Evolutionary conservation across 1,140 invertebrate species (phyloP).

Genomic region (Archivesica marissinica): DNA sequence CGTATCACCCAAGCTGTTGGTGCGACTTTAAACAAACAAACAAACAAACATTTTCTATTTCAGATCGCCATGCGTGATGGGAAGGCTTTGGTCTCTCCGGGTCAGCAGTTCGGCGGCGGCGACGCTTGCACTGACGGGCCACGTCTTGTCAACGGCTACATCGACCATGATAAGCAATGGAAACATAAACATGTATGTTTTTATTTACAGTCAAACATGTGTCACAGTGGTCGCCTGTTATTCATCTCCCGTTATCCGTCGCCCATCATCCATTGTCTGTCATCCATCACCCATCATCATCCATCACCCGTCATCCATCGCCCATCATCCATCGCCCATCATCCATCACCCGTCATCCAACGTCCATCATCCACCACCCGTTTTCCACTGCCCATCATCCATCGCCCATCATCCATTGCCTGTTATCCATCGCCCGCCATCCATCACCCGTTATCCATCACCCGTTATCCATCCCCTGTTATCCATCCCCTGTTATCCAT

Average conservation of each 20-base stretch:
- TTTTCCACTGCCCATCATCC: no score
- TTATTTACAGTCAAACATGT: background rate
- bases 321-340: background rate
- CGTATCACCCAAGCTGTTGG: background rate
- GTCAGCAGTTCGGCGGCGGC: background rate
- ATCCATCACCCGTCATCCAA: background rate
- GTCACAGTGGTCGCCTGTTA: background rate
- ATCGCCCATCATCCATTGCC: no score
- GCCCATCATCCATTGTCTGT: background rate
- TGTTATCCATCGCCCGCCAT: no score
- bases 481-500: no score
- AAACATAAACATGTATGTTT: slow-evolving; percentile 1
- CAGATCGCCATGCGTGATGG: background rate
- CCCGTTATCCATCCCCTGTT: no score
- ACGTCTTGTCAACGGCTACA: background rate
- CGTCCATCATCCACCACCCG: background rate
- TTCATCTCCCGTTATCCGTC: no score
- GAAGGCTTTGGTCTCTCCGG: background rate
- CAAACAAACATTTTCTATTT: background rate
- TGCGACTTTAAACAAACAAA: background rate
- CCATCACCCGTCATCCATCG: no score
- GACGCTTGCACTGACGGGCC: background rate
- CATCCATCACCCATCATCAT: background rate
- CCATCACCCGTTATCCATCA: no score
- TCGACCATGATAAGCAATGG: background rate